A percentile compares a stretch with the other conserved stretches of the same genome.
Evolutionary conservation across 2,797 vertebrate genomes (phyloP).

Genomic region (Aulostomus chinensis): DNA sequence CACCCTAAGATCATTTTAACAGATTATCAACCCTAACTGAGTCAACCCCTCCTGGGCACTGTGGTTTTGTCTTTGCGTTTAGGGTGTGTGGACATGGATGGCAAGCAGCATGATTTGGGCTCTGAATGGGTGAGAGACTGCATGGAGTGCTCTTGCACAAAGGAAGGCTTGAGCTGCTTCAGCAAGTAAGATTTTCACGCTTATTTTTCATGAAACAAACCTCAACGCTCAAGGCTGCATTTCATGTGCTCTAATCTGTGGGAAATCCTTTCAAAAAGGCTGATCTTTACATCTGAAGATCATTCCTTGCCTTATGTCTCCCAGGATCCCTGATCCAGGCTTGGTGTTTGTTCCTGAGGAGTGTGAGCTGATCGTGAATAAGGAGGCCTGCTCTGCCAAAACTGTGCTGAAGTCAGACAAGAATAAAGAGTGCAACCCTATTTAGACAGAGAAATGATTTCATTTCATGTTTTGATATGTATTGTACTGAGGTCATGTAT

Average conservation of each 20-base stretch:
- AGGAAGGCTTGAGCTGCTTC: conserved; percentile 23
- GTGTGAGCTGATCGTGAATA: conserved; percentile 52
- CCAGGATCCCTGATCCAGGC: conserved; percentile 11
- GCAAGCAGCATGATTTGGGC: conserved; percentile 23
- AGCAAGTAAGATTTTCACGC: conserved; percentile 27
- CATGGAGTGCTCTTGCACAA: conserved; percentile 35
- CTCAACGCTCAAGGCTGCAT: not conserved
- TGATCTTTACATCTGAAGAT: not conserved
- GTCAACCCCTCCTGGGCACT: conserved; percentile 5
- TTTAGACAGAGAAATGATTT: conserved; percentile 17
- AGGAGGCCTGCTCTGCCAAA: conserved; percentile 36
- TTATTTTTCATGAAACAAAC: not conserved
- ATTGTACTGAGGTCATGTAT: no score
- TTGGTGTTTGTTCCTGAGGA: not conserved
- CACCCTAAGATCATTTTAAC: no score
- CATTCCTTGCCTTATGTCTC: conserved; percentile 1
- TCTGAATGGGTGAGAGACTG: conserved; percentile 47
- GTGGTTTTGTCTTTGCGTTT: conserved; percentile 13
- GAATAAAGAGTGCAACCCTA: conserved; percentile 16
- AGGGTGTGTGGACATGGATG: conserved; percentile 55
- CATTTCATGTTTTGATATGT: not conserved
- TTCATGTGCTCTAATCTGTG: not conserved
- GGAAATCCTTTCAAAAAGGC: no score
- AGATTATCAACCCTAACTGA: not conserved
- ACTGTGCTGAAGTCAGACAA: conserved; percentile 42